Evolutionary conservation across 2,797 vertebrate species (phyloP).

Genomic region (Dermochelys coriacea): DNA sequence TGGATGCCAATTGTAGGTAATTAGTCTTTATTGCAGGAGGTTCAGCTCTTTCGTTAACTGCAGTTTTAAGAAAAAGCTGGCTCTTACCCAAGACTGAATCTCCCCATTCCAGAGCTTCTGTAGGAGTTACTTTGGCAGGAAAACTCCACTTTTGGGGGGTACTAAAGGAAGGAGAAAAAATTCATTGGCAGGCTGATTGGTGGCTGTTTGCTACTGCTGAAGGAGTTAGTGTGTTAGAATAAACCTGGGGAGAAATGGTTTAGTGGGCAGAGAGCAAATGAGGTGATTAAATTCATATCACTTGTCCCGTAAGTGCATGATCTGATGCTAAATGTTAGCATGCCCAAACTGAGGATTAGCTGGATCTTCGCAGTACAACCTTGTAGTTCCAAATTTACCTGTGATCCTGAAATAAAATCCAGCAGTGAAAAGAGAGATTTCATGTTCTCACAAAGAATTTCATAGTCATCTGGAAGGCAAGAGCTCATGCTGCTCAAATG

Average conservation of each 20-base stretch:
- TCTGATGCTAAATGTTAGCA: not conserved
- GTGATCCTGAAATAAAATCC: not conserved
- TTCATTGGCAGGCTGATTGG: not conserved
- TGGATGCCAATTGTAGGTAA: not conserved
- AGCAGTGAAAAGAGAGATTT: not conserved
- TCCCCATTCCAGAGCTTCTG: not conserved
- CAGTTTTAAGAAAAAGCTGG: not conserved
- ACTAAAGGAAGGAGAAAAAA: not conserved
- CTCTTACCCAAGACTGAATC: not conserved
- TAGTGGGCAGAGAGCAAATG: not conserved
- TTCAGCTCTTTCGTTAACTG: not conserved
- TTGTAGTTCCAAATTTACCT: not conserved
- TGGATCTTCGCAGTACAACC: not conserved
- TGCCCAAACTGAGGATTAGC: not conserved
- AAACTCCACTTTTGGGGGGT: not conserved
- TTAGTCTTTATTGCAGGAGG: no score
- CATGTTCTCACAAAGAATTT: not conserved
- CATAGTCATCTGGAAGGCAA: not conserved
- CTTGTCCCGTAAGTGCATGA: not conserved
- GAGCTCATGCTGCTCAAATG: not conserved
- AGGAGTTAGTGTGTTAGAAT: fast-evolving
- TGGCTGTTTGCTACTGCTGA: not conserved
- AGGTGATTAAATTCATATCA: not conserved
- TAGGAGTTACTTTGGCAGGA: not conserved
- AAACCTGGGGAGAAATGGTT: not conserved